phyloP scores from a whole-genome alignment of 2,888 invertebrate species.

The Cepaea hortensis region DNA sequence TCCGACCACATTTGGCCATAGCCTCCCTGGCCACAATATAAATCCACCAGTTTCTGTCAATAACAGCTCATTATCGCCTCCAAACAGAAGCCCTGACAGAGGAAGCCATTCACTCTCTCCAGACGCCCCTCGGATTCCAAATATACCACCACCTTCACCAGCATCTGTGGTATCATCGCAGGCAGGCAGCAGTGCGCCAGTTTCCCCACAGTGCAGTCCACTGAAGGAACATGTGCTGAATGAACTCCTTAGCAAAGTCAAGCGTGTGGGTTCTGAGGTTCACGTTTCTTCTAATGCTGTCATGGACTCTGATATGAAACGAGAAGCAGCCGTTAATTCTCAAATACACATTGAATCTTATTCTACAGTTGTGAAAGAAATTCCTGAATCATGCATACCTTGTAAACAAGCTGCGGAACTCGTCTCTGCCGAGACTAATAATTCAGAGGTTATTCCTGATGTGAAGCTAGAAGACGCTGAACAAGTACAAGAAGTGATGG shows the following conservation, averaged over 20 bases:
- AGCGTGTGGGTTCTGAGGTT: slow-evolving; percentile 20
- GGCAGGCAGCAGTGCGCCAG: background rate
- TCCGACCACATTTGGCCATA: background rate
- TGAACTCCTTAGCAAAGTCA: slow-evolving; percentile 35
- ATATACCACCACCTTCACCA: background rate
- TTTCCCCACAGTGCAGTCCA: background rate
- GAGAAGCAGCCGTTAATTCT: background rate
- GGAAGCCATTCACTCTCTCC: background rate
- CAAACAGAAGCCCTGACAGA: background rate
- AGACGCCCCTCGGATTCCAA: background rate
- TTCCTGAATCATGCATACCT: too few relatives aligned
- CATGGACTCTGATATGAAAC: background rate
- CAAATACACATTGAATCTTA: background rate
- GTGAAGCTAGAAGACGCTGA: background rate
- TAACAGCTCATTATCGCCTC: slow-evolving; percentile 18
- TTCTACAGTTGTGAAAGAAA: background rate
- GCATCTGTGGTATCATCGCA: background rate
- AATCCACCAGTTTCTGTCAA: background rate
- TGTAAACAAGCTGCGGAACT: background rate
- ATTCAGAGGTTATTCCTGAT: background rate
- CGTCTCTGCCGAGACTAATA: background rate
- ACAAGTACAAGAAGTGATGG: background rate
- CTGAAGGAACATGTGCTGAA: slow-evolving; percentile 14
- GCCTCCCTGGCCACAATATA: background rate
- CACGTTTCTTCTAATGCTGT: background rate